Evolutionary conservation across 2,888 invertebrate species (phyloP).

Genomic region (Neoitamus cyanurus): DNA sequence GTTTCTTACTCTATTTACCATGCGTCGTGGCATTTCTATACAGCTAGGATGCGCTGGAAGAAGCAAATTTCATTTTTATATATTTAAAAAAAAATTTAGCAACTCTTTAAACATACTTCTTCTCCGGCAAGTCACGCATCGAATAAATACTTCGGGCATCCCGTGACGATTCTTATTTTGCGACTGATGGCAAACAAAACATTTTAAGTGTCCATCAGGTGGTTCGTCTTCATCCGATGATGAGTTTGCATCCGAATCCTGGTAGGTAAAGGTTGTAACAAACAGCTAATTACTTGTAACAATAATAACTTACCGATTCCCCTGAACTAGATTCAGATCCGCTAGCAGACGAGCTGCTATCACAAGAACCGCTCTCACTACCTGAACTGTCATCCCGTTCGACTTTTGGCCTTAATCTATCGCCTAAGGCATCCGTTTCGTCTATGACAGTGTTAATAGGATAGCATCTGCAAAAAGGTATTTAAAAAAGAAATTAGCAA

Average conservation of each 20-base stretch:
- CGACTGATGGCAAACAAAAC: constrained; percentile 71
- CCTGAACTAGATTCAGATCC: constrained; percentile 53
- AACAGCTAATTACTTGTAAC: not conserved
- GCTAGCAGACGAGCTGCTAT: constrained; percentile 52
- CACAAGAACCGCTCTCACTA: constrained; percentile 59
- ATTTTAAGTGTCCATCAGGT: constrained; percentile 63
- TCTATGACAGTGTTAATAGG: constrained; percentile 89
- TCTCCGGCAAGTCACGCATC: constrained; percentile 71
- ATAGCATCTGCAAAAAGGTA: constrained; percentile 75
- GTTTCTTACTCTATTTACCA: constrained; percentile 83
- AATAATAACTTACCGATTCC: constrained; percentile 52
- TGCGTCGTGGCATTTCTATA: constrained; percentile 84
- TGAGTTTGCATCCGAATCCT: constrained; percentile 54
- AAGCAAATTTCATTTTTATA: not conserved
- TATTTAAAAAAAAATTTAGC: not conserved
- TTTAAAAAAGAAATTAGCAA: not conserved
- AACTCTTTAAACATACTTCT: constrained; percentile 66
- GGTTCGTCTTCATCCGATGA: constrained; percentile 59
- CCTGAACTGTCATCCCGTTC: constrained; percentile 61
- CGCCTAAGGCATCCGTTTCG: constrained; percentile 53
- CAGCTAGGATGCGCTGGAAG: constrained; percentile 84
- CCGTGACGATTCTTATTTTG: constrained; percentile 71
- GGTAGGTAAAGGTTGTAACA: not conserved
- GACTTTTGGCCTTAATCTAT: constrained; percentile 49
- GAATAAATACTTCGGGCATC: constrained; percentile 72